These are phyloP conservation scores for Poeciliopsis infans DNA, from an alignment of 2,797 vertebrate genomes.

Conservation along the genomic window DNA sequence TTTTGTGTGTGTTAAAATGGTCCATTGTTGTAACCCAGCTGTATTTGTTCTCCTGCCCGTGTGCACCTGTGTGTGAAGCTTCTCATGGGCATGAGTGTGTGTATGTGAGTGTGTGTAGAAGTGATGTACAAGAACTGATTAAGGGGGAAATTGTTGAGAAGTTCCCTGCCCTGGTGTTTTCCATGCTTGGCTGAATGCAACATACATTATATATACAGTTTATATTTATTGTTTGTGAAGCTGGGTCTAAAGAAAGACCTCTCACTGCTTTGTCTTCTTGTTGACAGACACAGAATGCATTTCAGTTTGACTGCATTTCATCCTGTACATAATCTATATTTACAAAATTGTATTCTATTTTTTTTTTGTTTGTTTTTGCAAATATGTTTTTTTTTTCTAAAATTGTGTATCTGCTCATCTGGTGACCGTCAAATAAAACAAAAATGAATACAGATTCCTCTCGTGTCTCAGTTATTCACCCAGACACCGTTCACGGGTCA, in stretches of 20 bases:
- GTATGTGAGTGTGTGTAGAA: conserved; percentile 56
- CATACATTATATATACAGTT: conserved; percentile 82
- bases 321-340: conserved; percentile 85
- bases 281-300: conserved; percentile 68
- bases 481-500: background rate
- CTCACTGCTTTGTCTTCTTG: conserved; percentile 65
- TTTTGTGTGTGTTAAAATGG: conserved; percentile 57
- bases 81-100: conserved; percentile 45
- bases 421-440: conserved; percentile 83
- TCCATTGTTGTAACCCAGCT: conserved; percentile 73
- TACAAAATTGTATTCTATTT: conserved; percentile 84
- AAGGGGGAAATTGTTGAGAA: conserved; percentile 75
- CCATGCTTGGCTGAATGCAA: conserved; percentile 74
- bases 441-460: conserved; percentile 55
- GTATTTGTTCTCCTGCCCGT: conserved; percentile 75
- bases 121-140: conserved; percentile 76
- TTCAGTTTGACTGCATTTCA: conserved; percentile 75
- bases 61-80: conserved; percentile 77
- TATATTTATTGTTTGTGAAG: conserved; percentile 82
- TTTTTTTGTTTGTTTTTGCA: conserved; percentile 61
- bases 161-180: conserved; percentile 71
- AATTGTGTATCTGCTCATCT: conserved; percentile 86
- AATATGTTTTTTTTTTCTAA: conserved; percentile 81
- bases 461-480: conserved; percentile 31
- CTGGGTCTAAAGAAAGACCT: conserved; percentile 55